Evolutionary conservation across 2,797 vertebrate species (phyloP).

Genomic region (Sebastes cheni): DNA sequence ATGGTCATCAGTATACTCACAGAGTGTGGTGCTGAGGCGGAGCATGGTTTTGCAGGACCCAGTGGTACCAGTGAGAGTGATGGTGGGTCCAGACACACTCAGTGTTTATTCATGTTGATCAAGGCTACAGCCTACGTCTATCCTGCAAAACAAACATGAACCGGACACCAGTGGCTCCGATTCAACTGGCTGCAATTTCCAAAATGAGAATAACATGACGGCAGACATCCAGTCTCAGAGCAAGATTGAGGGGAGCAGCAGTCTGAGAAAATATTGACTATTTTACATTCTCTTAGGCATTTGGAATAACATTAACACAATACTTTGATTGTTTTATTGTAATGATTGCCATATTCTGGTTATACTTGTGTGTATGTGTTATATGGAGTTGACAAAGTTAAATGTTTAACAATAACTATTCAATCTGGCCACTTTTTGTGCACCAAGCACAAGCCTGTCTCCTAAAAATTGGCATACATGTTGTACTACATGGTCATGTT

Average conservation of each 20-base stretch:
- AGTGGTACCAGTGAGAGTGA: neutral
- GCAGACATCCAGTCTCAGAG: neutral
- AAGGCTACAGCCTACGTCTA: neutral
- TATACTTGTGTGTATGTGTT: neutral
- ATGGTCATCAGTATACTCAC: conserved; percentile 41
- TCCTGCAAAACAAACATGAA: neutral
- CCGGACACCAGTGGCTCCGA: neutral
- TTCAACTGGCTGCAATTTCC: neutral
- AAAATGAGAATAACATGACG: neutral
- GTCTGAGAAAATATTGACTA: neutral
- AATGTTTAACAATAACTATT: neutral
- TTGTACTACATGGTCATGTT: neutral
- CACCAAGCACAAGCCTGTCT: neutral
- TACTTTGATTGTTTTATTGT: neutral
- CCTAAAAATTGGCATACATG: neutral
- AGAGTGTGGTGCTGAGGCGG: neutral
- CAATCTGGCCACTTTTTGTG: neutral
- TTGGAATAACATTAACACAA: neutral
- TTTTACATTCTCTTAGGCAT: neutral
- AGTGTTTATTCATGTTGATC: conserved; percentile 29
- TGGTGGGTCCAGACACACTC: neutral
- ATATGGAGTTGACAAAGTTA: neutral
- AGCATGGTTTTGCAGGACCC: conserved; percentile 22
- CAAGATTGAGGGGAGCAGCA: neutral
- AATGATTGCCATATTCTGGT: neutral